Percentiles rank a stretch among this genome's conserved stretches.
Conservation (phyloP, 2,888 invertebrate species). For the Carabus problematicus region DNA sequence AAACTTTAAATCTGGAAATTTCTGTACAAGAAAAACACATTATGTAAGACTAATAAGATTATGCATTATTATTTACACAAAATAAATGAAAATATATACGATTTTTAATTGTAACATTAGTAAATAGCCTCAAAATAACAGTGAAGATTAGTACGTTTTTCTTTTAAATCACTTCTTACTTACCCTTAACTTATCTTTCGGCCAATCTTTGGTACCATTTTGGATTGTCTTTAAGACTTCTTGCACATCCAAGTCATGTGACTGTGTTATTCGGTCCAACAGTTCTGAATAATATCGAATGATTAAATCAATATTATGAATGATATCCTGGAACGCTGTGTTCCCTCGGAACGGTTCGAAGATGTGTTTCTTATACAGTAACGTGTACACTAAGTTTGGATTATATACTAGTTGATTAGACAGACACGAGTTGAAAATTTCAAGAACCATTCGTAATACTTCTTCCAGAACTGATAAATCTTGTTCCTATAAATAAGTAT, state of each 20-base stretch:
- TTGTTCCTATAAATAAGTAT: constrained; percentile 68
- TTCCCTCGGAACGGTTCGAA: constrained; percentile 88
- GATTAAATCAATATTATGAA: constrained; percentile 94
- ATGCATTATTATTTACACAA: constrained; percentile 11
- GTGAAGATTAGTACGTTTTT: constrained; percentile 15
- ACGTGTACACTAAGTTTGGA: constrained; percentile 92
- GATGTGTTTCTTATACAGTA: constrained; percentile 90
- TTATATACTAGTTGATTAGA: constrained; percentile 86
- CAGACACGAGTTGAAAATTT: constrained; percentile 95
- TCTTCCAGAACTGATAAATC: constrained; percentile 94
- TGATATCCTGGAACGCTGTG: constrained; percentile 89
- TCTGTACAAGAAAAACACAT: constrained; percentile 66
- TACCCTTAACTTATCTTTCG: constrained; percentile 91
- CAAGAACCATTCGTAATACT: constrained; percentile 94
- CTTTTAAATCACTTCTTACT: constrained; percentile 45
- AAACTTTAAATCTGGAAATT: constrained; percentile 98
- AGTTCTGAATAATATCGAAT: constrained; percentile 73
- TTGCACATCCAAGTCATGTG: constrained; percentile 78
- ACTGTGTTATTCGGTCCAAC: constrained; percentile 65
- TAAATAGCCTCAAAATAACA: no score
- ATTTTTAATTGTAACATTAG: no score
- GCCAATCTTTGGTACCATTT: constrained; percentile 92
- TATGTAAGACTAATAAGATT: constrained; percentile 9
- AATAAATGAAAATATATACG: no score
- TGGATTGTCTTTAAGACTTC: constrained; percentile 90